These are phyloP conservation scores for Hippocampus mohnikei DNA, from an alignment of 2,113 vertebrate species.

Conservation along the genomic window DNA sequence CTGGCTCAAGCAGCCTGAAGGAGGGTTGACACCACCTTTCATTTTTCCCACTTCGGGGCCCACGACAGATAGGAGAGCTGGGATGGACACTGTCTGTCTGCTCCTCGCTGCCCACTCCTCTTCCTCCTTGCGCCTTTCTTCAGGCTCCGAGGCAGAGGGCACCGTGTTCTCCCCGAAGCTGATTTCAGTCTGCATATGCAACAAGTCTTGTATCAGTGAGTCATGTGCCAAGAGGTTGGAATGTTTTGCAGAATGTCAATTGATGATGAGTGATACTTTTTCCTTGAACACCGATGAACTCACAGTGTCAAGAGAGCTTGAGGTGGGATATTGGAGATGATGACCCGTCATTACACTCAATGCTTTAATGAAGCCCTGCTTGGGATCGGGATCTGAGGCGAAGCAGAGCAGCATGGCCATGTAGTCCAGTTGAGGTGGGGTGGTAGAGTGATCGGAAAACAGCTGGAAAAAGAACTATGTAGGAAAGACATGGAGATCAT, in stretches of 20 bases:
- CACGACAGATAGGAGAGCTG: conserved; percentile 74
- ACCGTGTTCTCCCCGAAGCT: conserved; percentile 43
- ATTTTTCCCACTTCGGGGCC: conserved; percentile 51
- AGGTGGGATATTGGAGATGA: conserved; percentile 45
- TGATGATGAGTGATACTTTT: neutral
- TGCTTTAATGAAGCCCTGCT: conserved; percentile 82
- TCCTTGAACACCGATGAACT: neutral
- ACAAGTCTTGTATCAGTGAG: neutral
- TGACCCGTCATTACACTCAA: conserved; percentile 76
- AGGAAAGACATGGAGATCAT: neutral
- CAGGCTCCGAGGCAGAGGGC: conserved; percentile 9
- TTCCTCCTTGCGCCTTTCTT: conserved; percentile 31
- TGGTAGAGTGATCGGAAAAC: conserved; percentile 73
- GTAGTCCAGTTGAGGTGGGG: conserved; percentile 76
- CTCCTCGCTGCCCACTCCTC: neutral
- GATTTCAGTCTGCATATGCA: conserved; percentile 56
- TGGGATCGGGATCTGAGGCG: conserved; percentile 74
- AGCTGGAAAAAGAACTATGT: conserved; percentile 85
- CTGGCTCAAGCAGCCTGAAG: conserved; percentile 36
- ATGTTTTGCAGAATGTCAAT: neutral
- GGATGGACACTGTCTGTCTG: conserved; percentile 68
- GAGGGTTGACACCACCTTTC: conserved; percentile 51
- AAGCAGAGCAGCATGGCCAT: conserved; percentile 83
- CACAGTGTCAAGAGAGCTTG: conserved; percentile 52
- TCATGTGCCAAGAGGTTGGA: neutral